Conservation (phyloP, 2,888 invertebrate species). For the Diogma glabrata region DNA sequence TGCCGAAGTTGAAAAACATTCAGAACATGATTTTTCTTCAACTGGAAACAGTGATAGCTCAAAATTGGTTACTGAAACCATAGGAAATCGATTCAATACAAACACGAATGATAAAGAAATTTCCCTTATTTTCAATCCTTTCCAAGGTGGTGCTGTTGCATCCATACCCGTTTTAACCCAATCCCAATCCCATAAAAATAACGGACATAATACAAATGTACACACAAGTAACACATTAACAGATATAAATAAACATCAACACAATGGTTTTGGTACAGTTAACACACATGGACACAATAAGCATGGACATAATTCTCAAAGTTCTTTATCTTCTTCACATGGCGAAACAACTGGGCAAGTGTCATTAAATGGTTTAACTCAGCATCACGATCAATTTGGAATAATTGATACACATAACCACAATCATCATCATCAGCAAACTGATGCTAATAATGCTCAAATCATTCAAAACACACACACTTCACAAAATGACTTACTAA, state of each 20-base stretch:
- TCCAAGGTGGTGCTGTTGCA: conserved; percentile 1
- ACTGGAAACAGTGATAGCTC: neutral
- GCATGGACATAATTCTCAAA: too few relatives aligned
- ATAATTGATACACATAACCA: neutral
- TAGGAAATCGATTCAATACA: neutral
- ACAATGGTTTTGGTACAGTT: conserved; percentile 1
- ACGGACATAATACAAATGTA: neutral
- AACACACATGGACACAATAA: neutral
- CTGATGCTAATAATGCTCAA: too few relatives aligned
- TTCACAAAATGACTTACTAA: neutral
- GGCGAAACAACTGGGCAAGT: too few relatives aligned
- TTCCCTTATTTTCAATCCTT: neutral
- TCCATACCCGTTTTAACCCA: conserved; percentile 2
- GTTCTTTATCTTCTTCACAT: too few relatives aligned
- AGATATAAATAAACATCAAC: neutral
- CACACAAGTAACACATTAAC: conserved; percentile 5
- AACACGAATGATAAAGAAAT: conserved; percentile 2
- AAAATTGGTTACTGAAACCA: neutral
- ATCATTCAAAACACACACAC: conserved; percentile 1
- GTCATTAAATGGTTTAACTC: too few relatives aligned
- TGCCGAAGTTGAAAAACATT: conserved; percentile 1
- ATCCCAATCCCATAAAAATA: neutral
- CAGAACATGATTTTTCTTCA: too few relatives aligned
- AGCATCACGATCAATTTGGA: neutral
- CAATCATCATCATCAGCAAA: neutral